Conservation (phyloP, 2,113 vertebrate genomes). For the Glareola pratincola region DNA sequence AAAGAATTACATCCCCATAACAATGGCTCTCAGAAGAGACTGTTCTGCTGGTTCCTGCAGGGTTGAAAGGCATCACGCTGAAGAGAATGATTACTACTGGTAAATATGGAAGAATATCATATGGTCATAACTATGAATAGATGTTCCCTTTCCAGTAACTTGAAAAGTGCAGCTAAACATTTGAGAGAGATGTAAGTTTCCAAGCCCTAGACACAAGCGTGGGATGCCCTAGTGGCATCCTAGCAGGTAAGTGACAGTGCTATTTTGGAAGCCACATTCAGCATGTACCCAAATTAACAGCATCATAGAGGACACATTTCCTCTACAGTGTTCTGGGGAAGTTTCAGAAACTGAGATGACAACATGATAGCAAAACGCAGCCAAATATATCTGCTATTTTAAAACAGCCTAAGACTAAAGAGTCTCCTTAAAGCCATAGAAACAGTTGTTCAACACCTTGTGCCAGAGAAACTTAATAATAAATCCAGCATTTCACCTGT, state of each 20-base stretch:
- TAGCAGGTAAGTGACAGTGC: neutral
- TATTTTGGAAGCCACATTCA: neutral
- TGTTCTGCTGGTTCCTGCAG: neutral
- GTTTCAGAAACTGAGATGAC: neutral
- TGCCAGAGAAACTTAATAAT: neutral
- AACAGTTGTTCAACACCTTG: neutral
- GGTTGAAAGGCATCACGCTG: neutral
- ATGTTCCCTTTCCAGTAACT: neutral
- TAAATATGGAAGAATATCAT: neutral
- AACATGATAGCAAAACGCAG: neutral
- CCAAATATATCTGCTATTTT: neutral
- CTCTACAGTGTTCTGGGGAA: neutral
- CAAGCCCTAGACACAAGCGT: neutral
- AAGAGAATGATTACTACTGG: neutral
- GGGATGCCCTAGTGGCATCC: neutral
- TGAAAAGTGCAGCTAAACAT: conserved; percentile 13
- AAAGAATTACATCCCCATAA: neutral
- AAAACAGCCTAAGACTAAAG: neutral
- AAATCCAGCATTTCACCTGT: neutral
- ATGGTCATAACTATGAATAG: neutral
- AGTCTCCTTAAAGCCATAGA: neutral
- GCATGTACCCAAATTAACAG: neutral
- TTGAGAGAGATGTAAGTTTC: neutral
- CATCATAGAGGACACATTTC: neutral
- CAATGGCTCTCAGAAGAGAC: neutral